Evolutionary conservation across 2,797 vertebrate species (phyloP).

Genomic region (Cynodonichthys magdalenae): DNA sequence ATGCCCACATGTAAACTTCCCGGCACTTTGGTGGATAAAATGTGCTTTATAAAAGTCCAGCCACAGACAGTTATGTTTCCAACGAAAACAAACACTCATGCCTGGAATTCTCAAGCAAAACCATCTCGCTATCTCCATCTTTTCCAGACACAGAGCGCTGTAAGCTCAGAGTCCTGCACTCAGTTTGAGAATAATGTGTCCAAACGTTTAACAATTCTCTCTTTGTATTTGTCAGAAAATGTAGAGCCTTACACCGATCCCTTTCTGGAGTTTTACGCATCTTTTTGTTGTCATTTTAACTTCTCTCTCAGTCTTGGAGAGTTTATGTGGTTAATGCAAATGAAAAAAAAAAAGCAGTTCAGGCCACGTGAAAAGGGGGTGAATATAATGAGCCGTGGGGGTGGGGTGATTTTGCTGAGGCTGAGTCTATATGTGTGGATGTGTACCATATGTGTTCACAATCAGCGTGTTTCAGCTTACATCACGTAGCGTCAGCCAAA

Average conservation of each 20-base stretch:
- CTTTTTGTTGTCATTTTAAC: constrained; percentile 22
- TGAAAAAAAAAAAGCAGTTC: constrained; percentile 21
- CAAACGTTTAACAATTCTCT: constrained; percentile 56
- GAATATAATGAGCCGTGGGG: constrained; percentile 31
- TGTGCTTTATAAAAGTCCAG: constrained; percentile 73
- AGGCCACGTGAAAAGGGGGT: constrained; percentile 10
- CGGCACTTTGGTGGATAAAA: constrained; percentile 66
- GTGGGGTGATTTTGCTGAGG: constrained; percentile 31
- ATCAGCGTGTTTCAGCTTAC: constrained; percentile 63
- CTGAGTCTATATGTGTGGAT: constrained; percentile 51
- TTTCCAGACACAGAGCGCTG: constrained; percentile 52
- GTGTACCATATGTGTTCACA: constrained; percentile 69
- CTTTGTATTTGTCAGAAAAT: constrained; percentile 58
- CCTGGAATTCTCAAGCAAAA: constrained; percentile 77
- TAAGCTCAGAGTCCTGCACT: constrained; percentile 31
- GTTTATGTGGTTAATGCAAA: not conserved
- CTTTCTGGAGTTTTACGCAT: constrained; percentile 21
- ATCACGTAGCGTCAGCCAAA: constrained; percentile 55
- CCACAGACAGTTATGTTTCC: constrained; percentile 83
- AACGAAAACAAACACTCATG: constrained; percentile 80
- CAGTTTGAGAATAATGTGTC: constrained; percentile 61
- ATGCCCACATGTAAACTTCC: constrained; percentile 33
- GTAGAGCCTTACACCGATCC: constrained; percentile 20
- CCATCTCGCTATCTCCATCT: constrained; percentile 69
- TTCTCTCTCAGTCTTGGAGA: not conserved